Conservation (phyloP, 2,113 vertebrate genomes). For the Pelmatolapia mariae region DNA sequence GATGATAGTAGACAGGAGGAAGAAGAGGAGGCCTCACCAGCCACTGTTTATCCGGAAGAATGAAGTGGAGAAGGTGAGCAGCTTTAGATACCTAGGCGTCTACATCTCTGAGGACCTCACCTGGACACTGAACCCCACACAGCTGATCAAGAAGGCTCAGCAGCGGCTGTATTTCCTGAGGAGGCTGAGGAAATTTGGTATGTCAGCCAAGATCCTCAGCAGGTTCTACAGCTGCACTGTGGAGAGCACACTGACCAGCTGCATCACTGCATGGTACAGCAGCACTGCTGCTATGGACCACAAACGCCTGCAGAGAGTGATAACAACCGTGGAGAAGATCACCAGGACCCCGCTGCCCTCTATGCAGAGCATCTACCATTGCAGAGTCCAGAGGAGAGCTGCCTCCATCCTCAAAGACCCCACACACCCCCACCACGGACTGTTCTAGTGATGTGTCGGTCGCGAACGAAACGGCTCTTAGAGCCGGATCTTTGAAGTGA, state of each 20-base stretch:
- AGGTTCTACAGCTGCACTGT: background rate
- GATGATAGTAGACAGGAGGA: background rate
- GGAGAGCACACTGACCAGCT: background rate
- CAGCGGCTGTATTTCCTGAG: background rate
- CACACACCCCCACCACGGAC: background rate
- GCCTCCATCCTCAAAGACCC: background rate
- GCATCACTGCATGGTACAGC: too few species aligned
- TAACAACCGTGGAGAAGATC: background rate
- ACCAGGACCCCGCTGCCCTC: background rate
- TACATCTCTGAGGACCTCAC: background rate
- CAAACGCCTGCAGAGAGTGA: background rate
- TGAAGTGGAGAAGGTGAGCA: background rate
- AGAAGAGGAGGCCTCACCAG: background rate
- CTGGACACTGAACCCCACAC: background rate
- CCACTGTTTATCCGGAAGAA: fast-evolving
- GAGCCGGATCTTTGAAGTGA: too few species aligned
- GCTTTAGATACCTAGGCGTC: fast-evolving
- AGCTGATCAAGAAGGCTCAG: background rate
- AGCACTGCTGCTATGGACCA: fast-evolving
- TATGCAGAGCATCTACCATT: background rate
- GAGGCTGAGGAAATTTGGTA: background rate
- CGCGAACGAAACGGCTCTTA: too few species aligned
- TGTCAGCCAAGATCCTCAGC: background rate
- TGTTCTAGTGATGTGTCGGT: too few species aligned
- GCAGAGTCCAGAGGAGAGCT: background rate